Conservation (phyloP, 2,797 vertebrate species). For the Xyrichtys novacula region DNA sequence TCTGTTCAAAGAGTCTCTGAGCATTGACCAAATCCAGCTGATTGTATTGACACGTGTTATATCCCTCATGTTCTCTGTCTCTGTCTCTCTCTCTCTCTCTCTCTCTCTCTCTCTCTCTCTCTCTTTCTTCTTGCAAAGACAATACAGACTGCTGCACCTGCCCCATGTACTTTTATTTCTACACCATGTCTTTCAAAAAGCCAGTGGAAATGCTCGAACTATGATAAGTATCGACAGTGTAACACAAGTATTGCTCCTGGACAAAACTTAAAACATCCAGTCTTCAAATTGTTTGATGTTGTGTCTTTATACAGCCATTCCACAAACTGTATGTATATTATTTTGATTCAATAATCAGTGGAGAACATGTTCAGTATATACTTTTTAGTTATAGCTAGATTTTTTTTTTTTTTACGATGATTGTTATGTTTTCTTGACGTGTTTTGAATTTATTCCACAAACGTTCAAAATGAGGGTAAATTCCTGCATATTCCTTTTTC, state of each 20-base stretch:
- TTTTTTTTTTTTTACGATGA: conserved; percentile 43
- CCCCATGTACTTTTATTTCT: conserved; percentile 78
- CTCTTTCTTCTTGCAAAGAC: conserved; percentile 58
- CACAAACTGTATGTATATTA: conserved; percentile 60
- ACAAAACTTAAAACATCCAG: conserved; percentile 64
- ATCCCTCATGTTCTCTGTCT: conserved; percentile 39
- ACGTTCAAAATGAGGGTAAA: conserved; percentile 35
- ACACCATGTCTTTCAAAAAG: conserved; percentile 70
- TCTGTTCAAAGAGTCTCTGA: conserved; percentile 12
- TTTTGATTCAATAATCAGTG: conserved; percentile 54
- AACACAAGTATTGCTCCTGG: conserved; percentile 54
- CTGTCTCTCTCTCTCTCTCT: conserved; percentile 53
- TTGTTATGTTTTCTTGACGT: conserved; percentile 57
- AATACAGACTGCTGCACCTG: conserved; percentile 71
- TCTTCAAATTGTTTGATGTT: conserved; percentile 65
- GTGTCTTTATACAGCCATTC: conserved; percentile 73
- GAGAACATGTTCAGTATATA: conserved; percentile 49
- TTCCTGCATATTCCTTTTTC: conserved; percentile 46
- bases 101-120: conserved; percentile 43
- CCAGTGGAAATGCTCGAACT: conserved; percentile 69
- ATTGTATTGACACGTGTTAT: conserved; percentile 9
- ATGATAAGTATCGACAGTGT: conserved; percentile 60
- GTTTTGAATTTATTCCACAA: conserved; percentile 47
- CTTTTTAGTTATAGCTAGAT: conserved; percentile 50
- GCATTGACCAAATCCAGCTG: conserved; percentile 7